phyloP scores from a whole-genome alignment of 1,140 invertebrate species.

The Listronotus bonariensis region DNA sequence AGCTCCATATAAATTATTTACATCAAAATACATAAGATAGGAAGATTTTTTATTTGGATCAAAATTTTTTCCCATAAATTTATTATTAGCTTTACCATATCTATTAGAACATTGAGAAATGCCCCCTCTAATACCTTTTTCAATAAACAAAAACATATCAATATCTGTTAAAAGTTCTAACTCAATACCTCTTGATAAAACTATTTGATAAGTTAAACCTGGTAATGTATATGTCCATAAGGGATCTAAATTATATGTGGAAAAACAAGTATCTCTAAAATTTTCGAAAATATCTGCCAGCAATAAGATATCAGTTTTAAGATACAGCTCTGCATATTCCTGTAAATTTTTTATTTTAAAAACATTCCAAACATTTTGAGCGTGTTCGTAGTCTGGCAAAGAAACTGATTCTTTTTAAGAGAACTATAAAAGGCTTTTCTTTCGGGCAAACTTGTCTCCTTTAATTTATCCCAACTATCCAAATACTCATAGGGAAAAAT shows the following conservation, averaged over 20 bases:
- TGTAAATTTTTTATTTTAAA: conserved; percentile 48
- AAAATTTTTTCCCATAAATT: conserved; percentile 29
- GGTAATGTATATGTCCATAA: no score
- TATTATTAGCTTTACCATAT: conserved; percentile 49
- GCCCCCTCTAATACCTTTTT: conserved; percentile 51
- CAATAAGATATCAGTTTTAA: conserved; percentile 56
- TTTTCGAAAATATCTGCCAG: conserved; percentile 57
- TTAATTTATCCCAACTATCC: conserved; percentile 20
- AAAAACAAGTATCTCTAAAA: conserved; percentile 49
- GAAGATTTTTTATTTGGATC: conserved; percentile 22
- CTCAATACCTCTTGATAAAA: not conserved
- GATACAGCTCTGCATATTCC: conserved; percentile 56
- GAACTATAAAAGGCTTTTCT: conserved; percentile 49
- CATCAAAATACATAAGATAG: conserved; percentile 58
- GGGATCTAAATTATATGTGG: conserved; percentile 35
- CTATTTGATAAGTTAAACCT: not conserved
- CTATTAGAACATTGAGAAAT: conserved; percentile 46
- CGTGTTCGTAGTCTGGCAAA: conserved; percentile 51
- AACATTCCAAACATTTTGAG: conserved; percentile 56
- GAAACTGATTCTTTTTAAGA: conserved; percentile 49
- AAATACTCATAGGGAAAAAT: conserved; percentile 52
- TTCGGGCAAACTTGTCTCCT: not conserved
- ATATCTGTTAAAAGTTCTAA: conserved; percentile 15
- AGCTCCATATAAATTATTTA: conserved; percentile 62
- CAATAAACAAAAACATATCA: conserved; percentile 6